These are phyloP conservation scores for Lochmaea capreae DNA, from an alignment of 2,888 invertebrate species.

Conservation along the genomic window DNA sequence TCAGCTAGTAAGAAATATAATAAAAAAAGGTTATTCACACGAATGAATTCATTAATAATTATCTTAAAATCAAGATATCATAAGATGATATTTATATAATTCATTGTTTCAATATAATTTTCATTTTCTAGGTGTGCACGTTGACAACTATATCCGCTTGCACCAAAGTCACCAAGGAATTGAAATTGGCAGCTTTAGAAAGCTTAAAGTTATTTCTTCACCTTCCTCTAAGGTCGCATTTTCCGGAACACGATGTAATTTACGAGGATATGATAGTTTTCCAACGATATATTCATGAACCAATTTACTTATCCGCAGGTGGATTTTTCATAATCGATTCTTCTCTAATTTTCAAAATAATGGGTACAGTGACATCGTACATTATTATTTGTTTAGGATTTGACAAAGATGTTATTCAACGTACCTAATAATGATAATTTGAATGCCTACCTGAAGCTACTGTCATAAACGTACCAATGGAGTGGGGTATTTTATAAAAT, in stretches of 20 bases:
- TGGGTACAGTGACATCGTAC: constrained; percentile 38
- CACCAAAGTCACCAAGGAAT: constrained; percentile 16
- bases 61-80: too few species aligned
- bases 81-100: too few species aligned
- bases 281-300: constrained; percentile 24
- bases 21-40: too few species aligned
- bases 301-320: constrained; percentile 33
- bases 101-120: background rate
- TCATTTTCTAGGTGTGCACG: constrained; percentile 15
- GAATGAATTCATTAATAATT: too few species aligned
- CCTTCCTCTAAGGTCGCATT: constrained; percentile 26
- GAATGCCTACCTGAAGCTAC: background rate
- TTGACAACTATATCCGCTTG: constrained; percentile 24
- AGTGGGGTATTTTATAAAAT: too few species aligned
- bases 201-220: constrained; percentile 33
- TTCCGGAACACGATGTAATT: constrained; percentile 22
- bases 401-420: constrained; percentile 20
- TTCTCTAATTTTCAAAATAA: constrained; percentile 35
- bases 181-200: constrained; percentile 32
- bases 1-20: too few species aligned
- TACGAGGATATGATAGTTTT: constrained; percentile 37
- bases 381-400: constrained; percentile 37
- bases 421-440: constrained; percentile 1
- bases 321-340: constrained; percentile 43
- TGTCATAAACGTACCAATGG: too few species aligned